Percentiles rank a stretch among this genome's conserved stretches.
These are phyloP conservation scores for Eilema caniola DNA, from an alignment of 2,888 invertebrate species.

Conservation along the genomic window DNA sequence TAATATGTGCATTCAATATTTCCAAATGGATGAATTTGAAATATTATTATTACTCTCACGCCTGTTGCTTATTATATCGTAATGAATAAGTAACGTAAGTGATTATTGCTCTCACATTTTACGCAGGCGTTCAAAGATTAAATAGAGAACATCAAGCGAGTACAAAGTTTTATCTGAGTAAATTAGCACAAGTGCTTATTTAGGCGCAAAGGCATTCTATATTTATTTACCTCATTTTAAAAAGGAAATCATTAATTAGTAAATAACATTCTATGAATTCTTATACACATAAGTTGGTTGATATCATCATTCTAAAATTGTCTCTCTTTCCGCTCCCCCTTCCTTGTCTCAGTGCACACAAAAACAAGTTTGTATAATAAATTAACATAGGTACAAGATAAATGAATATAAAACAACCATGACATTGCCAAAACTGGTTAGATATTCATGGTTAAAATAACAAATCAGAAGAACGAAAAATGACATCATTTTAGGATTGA, in stretches of 20 bases:
- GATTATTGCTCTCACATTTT: constrained; percentile 26
- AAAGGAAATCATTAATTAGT: neutral
- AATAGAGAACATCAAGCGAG: neutral
- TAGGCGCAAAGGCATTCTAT: neutral
- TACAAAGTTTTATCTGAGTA: neutral
- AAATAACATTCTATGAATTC: neutral
- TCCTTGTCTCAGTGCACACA: neutral
- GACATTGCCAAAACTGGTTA: constrained; percentile 42
- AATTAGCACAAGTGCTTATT: too few relatives aligned
- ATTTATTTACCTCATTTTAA: too few relatives aligned
- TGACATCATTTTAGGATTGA: constrained; percentile 45
- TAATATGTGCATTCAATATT: neutral
- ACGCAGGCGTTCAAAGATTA: constrained; percentile 27
- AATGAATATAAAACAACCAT: constrained; percentile 18
- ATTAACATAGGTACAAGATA: neutral
- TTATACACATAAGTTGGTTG: neutral
- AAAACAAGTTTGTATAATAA: neutral
- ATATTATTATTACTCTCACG: constrained; percentile 14
- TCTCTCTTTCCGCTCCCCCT: neutral
- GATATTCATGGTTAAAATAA: constrained; percentile 23
- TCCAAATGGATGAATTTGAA: neutral
- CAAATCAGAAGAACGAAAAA: constrained; percentile 26
- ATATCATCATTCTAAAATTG: neutral
- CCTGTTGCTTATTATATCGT: constrained; percentile 20
- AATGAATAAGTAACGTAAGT: neutral